phyloP scores from a whole-genome alignment of 2,888 invertebrate species.

The Cephalotes varians region DNA sequence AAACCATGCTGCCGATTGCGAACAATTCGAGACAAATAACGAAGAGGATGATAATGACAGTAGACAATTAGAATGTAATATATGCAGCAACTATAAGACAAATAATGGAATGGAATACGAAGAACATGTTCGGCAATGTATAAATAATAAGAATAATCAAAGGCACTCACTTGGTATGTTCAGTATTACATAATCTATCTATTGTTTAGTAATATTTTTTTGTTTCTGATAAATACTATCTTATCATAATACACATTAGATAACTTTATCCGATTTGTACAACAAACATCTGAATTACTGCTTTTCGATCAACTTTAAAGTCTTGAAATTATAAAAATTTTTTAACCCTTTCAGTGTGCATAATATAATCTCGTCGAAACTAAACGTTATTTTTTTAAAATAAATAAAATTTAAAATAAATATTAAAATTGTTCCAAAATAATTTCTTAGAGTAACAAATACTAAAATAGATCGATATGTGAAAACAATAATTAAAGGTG shows the following conservation, averaged over 20 bases:
- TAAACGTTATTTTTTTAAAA: too few relatives aligned
- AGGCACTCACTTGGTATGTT: constrained; percentile 54
- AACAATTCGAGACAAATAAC: constrained; percentile 68
- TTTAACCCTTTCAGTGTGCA: not conserved
- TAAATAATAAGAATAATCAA: constrained; percentile 19
- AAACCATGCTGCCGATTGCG: constrained; percentile 78
- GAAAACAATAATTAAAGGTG: too few relatives aligned
- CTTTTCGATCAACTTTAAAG: not conserved
- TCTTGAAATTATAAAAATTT: not conserved
- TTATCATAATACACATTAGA: not conserved
- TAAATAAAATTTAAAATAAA: not conserved
- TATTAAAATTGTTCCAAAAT: not conserved
- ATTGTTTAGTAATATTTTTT: not conserved
- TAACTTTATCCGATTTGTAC: not conserved
- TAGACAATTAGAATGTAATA: constrained; percentile 63
- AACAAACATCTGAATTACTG: not conserved
- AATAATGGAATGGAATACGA: constrained; percentile 68
- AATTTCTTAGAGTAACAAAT: too few relatives aligned
- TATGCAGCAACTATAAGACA: constrained; percentile 74
- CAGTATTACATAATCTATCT: constrained; percentile 9
- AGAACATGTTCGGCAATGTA: constrained; percentile 74
- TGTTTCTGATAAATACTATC: constrained; percentile 23
- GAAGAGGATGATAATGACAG: constrained; percentile 41
- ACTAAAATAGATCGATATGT: too few relatives aligned
- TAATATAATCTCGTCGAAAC: too few relatives aligned